Base-by-base conservation (phyloP, 2,797 vertebrate species). In the Zenarchopterus dispar region DNA sequence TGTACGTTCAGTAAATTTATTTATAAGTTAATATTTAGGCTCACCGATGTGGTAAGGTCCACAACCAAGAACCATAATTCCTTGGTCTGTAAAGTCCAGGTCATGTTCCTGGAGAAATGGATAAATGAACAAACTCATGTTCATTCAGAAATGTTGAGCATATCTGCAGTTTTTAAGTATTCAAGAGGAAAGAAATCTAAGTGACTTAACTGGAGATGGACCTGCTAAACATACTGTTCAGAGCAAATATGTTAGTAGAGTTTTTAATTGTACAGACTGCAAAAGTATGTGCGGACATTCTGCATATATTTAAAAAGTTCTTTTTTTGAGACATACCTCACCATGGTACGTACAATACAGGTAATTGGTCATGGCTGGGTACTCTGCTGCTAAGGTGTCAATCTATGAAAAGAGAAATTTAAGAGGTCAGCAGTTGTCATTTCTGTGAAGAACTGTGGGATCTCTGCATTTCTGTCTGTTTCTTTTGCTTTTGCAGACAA, bases 41-140 rank as follows among this genome's bases (percentile, higher is more conserved):
- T 95, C 92, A 99, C 96, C 97, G 72, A 98, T 99, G 84, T 98
- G 97, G 88, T 98, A 98, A 0, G 97, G 97, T 56, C 97, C 97
- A 87, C 97, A 98, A 63, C 97, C 96, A 63, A 99, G 84, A 77
- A 98, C 95, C 96, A 99, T 98, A 68, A 96, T 91, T 67, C 95
- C 95, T 48, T 92, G 90, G 72, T 98, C 96, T 78, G 93, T 91
- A 87, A 98, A 99, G 39, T 93, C 94, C 86, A 99, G 81, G 75
- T 98, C 97, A 0, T 98, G 96, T 58, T 99, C 97, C 97, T 99
- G 71, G 77, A 67, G 63, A 46, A 50, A 31, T 33, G 46, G 60
- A 84, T 56, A 60, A 47, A 56, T 44, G 50, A 46, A 80, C 23
- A 79, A 78, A 70, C 58, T 0, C 0, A 31, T 3, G 17, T 42